These are phyloP conservation scores for Phrynosoma blainvillii DNA, from an alignment of 2,113 vertebrate species.

Conservation along the genomic window DNA sequence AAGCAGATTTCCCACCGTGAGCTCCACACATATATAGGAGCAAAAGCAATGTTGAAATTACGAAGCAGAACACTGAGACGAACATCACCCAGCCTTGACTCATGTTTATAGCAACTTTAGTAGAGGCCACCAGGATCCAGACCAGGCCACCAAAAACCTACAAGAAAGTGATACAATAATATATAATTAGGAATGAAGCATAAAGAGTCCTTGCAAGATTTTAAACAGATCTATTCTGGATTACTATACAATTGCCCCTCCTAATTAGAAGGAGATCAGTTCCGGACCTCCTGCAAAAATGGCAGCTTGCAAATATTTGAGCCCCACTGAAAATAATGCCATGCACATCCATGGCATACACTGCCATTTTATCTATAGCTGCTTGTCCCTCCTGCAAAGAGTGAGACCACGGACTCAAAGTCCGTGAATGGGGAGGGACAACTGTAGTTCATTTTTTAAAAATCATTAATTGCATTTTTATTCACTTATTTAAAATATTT, in stretches of 20 bases:
- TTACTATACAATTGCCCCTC: neutral
- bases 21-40: conserved; percentile 47
- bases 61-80: conserved; percentile 69
- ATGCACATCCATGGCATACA: too few relatives aligned
- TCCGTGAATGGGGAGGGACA: too few relatives aligned
- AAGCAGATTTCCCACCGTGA: conserved; percentile 49
- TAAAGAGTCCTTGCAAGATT: too few relatives aligned
- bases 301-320: too few relatives aligned
- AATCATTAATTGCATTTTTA: neutral
- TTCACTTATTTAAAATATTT: too few relatives aligned
- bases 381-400: too few relatives aligned
- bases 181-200: neutral
- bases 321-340: too few relatives aligned
- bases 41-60: conserved; percentile 59
- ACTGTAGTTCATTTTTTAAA: too few relatives aligned
- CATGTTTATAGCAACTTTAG: rapidly evolving
- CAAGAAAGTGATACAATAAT: neutral
- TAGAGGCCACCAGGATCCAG: conserved; percentile 74
- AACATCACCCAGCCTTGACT: conserved; percentile 76
- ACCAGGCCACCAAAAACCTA: conserved; percentile 71
- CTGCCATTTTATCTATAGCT: too few relatives aligned
- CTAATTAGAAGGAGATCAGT: too few relatives aligned
- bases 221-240: neutral
- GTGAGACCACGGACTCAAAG: too few relatives aligned
- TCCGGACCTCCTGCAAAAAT: too few relatives aligned